phyloP scores from a whole-genome alignment of 2,797 vertebrate genomes.

The Danio tinwini region DNA sequence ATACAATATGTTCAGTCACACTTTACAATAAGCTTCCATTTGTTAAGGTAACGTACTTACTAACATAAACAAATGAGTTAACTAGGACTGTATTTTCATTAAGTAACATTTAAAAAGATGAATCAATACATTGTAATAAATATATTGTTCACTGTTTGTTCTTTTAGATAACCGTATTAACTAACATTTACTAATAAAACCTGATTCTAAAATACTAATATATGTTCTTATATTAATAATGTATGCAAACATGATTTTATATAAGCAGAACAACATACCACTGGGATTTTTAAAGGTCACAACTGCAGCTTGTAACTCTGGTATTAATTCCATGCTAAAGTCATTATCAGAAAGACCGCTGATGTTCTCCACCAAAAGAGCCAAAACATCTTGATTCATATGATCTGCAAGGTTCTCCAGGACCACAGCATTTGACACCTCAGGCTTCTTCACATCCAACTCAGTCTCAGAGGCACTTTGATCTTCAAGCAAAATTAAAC shows the following conservation, averaged over 20 bases:
- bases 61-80: too few species aligned
- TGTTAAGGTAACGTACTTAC: too few species aligned
- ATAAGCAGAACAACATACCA: conserved; percentile 56
- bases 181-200: too few species aligned
- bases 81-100: too few species aligned
- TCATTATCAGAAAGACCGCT: conserved; percentile 42
- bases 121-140: too few species aligned
- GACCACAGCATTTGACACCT: conserved; percentile 51
- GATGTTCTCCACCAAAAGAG: conserved; percentile 71
- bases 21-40: too few species aligned
- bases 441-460: background rate
- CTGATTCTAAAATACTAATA: too few species aligned
- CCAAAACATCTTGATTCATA: conserved; percentile 59
- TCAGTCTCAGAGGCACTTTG: background rate
- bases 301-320: conserved; percentile 64
- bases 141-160: too few species aligned
- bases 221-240: background rate
- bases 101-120: too few species aligned
- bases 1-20: too few species aligned
- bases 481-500: background rate
- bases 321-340: conserved; percentile 70
- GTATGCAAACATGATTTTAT: background rate
- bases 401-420: conserved; percentile 63
- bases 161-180: too few species aligned
- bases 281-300: conserved; percentile 64